These are phyloP conservation scores for Drosophila nr. medialis DNA, from an alignment of 2,888 invertebrate genomes.

Conservation along the genomic window DNA sequence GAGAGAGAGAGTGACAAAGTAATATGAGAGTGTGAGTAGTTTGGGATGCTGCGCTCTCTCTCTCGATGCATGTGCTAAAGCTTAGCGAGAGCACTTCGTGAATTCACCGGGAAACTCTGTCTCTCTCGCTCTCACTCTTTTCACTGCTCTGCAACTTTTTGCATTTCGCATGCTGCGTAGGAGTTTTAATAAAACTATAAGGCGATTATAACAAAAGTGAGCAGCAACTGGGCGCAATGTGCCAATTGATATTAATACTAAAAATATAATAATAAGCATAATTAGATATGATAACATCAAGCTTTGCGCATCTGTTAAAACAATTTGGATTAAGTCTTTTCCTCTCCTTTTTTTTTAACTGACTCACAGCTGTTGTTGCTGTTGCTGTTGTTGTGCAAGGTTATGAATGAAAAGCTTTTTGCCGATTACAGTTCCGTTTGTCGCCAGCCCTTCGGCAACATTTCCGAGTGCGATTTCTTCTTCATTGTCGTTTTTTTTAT, in stretches of 20 bases:
- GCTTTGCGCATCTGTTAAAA: background rate
- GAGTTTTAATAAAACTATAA: slow-evolving; percentile 53
- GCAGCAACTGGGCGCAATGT: background rate
- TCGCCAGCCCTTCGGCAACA: slow-evolving; percentile 44
- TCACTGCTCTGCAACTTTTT: slow-evolving; percentile 16
- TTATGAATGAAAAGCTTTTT: slow-evolving; percentile 83
- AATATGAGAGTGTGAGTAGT: background rate
- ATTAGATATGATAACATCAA: slow-evolving; percentile 1
- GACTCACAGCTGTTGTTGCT: slow-evolving; percentile 17
- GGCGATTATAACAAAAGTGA: slow-evolving; percentile 55
- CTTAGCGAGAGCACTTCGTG: slow-evolving; percentile 31
- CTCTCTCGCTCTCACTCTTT: background rate
- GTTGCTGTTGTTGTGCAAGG: slow-evolving; percentile 68
- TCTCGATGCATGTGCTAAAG: slow-evolving; percentile 48
- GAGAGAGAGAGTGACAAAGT: background rate
- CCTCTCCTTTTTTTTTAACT: background rate
- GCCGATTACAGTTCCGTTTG: slow-evolving; percentile 50
- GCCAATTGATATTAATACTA: background rate
- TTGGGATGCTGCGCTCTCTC: slow-evolving; percentile 18
- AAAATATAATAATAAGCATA: slow-evolving; percentile 13
- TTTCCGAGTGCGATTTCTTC: slow-evolving; percentile 49
- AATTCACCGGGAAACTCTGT: slow-evolving; percentile 37
- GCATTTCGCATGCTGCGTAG: slow-evolving; percentile 39
- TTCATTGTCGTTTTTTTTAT: slow-evolving; percentile 9
- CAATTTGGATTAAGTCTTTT: background rate